Evolutionary conservation across 2,888 invertebrate genomes (phyloP), one percentile per base, ranked within the genome.

Genomic region (Lepeophtheirus nordmannii): DNA sequence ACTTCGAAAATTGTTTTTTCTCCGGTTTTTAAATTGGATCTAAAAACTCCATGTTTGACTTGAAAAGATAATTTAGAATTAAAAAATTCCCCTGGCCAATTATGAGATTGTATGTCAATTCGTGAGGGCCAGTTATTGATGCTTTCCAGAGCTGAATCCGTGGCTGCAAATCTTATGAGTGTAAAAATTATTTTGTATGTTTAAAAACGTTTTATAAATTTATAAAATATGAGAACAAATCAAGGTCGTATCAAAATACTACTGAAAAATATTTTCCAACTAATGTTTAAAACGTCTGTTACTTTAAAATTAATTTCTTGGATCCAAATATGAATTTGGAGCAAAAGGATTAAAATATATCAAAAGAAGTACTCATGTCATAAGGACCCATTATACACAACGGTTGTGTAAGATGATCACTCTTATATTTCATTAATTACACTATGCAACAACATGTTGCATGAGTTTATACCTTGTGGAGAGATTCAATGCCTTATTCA

Each of bases 21-120:
- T 22, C 58, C 58, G 9, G 58, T 58, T 20, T 58, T 58, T 20
- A 58, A 23, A 22, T 58, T 58, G 14, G 22, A 22, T 23, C 58
- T n/a, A 22, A 58, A 58, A 17, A 58, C 58, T 20, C 58, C 58
- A 23, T 58, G 58, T 23, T 58, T 58, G 3, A 58, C 23, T 58
- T 58, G 58, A 23, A 58, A 58, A 7, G 58, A 58, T 7, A 58
- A 20, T 22, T 58, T 58, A 20, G 58, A 58, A 20, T 58, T 58
- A 23, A 58, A 58, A 20, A 58, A 58, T 14, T 58, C 10, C n/a
- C 22, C 58, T 3, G 58, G 58, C 58, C 58, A 58, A 22, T 23
- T 58, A 58, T 58, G 20, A 22, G 58, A 22, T 14, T 58, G 22
- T 5, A 58, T 22, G 22, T 58, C 58, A 1, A 58, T 20, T 1